A percentile compares a stretch with the other conserved stretches of the same genome.
Evolutionary conservation across 1,140 invertebrate species (phyloP).

Genomic region (Latrodectus geometricus): DNA sequence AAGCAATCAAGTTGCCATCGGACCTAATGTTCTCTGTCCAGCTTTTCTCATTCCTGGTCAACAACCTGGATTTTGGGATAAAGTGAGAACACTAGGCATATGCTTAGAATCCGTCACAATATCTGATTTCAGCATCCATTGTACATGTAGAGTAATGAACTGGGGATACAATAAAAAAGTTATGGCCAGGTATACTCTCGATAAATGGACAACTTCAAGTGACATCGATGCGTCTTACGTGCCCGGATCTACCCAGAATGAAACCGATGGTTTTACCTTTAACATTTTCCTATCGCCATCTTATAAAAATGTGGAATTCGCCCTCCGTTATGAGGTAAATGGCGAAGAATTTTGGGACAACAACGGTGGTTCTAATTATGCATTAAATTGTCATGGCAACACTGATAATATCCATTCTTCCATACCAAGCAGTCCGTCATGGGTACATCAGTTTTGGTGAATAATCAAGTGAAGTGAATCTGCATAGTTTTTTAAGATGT

Average conservation of each 20-base stretch:
- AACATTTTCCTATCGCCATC: constrained; percentile 74
- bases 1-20: not conserved
- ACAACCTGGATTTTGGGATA: constrained; percentile 80
- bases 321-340: constrained; percentile 82
- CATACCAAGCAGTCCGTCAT: constrained; percentile 24
- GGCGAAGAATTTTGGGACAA: constrained; percentile 90
- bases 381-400: constrained; percentile 76
- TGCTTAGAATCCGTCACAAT: constrained; percentile 86
- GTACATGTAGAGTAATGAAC: constrained; percentile 88
- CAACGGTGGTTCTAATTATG: constrained; percentile 86
- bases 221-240: constrained; percentile 85
- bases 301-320: constrained; percentile 82
- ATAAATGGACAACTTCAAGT: constrained; percentile 85
- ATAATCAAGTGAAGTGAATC: too few species aligned
- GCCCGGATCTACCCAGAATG: constrained; percentile 88
- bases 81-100: constrained; percentile 79
- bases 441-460: constrained; percentile 52
- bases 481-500: too few species aligned
- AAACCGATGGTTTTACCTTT: constrained; percentile 86
- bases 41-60: constrained; percentile 86
- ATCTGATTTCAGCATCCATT: constrained; percentile 80
- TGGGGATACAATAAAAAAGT: constrained; percentile 91
- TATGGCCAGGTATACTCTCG: constrained; percentile 84
- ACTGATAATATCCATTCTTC: not conserved
- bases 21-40: constrained; percentile 68